A percentile compares a stretch with the other conserved stretches of the same genome.
phyloP scores from a whole-genome alignment of 2,888 invertebrate species.

The Drosophila neonasuta region DNA sequence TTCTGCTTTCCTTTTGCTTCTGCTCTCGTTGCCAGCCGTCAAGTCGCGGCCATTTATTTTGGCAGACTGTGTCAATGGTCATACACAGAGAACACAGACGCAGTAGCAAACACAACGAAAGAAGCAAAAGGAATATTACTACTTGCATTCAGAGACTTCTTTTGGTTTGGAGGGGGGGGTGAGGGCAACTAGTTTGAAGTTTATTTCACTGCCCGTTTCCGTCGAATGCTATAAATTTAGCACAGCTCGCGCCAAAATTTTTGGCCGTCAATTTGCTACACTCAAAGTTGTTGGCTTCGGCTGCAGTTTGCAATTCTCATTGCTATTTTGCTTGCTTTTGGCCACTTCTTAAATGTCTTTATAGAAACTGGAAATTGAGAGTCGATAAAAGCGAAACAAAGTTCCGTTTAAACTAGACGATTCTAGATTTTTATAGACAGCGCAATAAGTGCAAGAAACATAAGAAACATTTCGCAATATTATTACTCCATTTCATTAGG shows the following conservation, averaged over 20 bases:
- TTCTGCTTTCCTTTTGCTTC: not conserved
- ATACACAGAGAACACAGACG: slow-evolving; percentile 8
- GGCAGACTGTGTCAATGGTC: slow-evolving; percentile 53
- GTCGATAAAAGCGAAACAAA: not conserved
- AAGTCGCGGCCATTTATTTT: slow-evolving; percentile 54
- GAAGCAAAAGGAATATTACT: slow-evolving; percentile 11
- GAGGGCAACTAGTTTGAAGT: slow-evolving; percentile 47
- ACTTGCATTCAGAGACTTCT: not conserved
- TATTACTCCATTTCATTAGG: too few relatives aligned
- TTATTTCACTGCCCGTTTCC: slow-evolving; percentile 35
- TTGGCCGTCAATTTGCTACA: slow-evolving; percentile 49
- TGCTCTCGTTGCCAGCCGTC: slow-evolving; percentile 12
- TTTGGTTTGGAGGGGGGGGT: not conserved
- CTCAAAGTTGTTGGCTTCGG: slow-evolving; percentile 25
- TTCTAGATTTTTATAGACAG: not conserved
- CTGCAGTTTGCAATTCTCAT: slow-evolving; percentile 28
- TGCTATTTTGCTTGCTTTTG: slow-evolving; percentile 25
- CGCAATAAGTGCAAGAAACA: too few relatives aligned
- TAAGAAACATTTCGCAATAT: too few relatives aligned
- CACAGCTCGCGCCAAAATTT: slow-evolving; percentile 38
- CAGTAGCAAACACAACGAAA: slow-evolving; percentile 6
- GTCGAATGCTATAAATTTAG: slow-evolving; percentile 53
- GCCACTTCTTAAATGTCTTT: slow-evolving; percentile 22
- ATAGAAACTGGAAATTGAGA: slow-evolving; percentile 11
- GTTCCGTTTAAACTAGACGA: not conserved